These are phyloP conservation scores for Zootermopsis nevadensis DNA, from an alignment of 2,888 invertebrate species.

Conservation along the genomic window DNA sequence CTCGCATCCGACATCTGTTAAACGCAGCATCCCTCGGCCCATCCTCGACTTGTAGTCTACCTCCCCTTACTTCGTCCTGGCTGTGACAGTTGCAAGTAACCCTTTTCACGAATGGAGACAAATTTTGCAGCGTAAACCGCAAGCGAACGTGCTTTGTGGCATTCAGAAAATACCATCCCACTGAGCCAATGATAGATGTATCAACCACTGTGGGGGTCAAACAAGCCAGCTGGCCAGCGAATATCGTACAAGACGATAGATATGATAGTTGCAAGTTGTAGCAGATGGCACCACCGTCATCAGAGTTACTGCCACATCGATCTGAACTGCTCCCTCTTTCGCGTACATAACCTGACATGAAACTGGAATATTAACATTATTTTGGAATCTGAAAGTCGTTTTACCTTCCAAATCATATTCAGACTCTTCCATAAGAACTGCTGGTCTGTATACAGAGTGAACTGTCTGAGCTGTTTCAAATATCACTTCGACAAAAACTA, in stretches of 20 bases:
- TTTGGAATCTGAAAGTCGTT: not conserved
- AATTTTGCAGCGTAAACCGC: constrained; percentile 16
- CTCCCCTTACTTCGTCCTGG: not conserved
- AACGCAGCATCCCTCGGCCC: not conserved
- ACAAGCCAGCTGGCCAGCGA: not conserved
- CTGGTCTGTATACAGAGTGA: no score
- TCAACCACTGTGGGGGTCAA: not conserved
- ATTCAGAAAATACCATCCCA: constrained; percentile 7
- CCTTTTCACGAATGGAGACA: not conserved
- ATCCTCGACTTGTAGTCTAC: no score
- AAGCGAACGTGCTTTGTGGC: constrained; percentile 29
- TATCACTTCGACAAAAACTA: no score
- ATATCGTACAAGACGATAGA: not conserved
- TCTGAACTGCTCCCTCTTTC: not conserved
- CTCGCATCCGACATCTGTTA: not conserved
- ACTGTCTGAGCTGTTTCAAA: no score
- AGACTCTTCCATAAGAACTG: no score
- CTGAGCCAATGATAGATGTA: not conserved
- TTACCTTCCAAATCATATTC: not conserved
- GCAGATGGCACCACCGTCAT: constrained; percentile 16
- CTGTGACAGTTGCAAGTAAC: not conserved
- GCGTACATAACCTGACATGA: not conserved
- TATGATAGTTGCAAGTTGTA: not conserved
- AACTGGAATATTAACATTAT: not conserved
- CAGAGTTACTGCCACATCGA: not conserved